phyloP scores from a whole-genome alignment of 2,888 invertebrate species.

The Nomada fucata region DNA sequence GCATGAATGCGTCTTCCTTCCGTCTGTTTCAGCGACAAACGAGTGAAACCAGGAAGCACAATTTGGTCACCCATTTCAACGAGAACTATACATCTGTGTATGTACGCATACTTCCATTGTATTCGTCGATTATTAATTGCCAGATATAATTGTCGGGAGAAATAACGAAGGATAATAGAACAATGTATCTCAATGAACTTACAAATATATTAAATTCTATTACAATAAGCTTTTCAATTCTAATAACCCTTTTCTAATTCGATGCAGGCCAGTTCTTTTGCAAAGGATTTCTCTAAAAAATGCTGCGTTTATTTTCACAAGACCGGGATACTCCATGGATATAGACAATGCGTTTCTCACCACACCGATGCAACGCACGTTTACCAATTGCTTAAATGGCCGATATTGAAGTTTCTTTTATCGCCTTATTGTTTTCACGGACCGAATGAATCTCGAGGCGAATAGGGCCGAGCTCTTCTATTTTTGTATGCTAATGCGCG shows the following conservation, averaged over 20 bases:
- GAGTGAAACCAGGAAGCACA: conserved; percentile 78
- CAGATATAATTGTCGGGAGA: not conserved
- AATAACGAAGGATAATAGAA: not conserved
- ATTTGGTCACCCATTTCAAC: conserved; percentile 60
- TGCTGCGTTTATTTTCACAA: not conserved
- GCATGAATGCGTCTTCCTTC: conserved; percentile 80
- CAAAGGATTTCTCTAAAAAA: not conserved
- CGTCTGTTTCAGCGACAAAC: conserved; percentile 70
- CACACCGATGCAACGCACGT: conserved; percentile 12
- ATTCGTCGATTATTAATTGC: conserved; percentile 19
- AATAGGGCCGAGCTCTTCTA: conserved; percentile 50
- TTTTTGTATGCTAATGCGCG: conserved; percentile 69
- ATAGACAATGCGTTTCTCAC: conserved; percentile 23
- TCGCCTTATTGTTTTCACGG: conserved; percentile 51
- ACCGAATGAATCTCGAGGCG: conserved; percentile 45
- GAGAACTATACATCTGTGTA: not conserved
- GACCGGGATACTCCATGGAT: not conserved
- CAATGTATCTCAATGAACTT: not conserved
- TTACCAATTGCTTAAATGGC: conserved; percentile 62
- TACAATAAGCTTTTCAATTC: no score
- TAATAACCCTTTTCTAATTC: no score
- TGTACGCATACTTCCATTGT: conserved; percentile 29
- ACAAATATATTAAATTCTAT: no score
- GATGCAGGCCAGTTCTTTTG: not conserved
- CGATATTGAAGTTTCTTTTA: conserved; percentile 37